phyloP scores from a whole-genome alignment of 2,113 vertebrate species.

The Ophthalmolycus amberensis region DNA sequence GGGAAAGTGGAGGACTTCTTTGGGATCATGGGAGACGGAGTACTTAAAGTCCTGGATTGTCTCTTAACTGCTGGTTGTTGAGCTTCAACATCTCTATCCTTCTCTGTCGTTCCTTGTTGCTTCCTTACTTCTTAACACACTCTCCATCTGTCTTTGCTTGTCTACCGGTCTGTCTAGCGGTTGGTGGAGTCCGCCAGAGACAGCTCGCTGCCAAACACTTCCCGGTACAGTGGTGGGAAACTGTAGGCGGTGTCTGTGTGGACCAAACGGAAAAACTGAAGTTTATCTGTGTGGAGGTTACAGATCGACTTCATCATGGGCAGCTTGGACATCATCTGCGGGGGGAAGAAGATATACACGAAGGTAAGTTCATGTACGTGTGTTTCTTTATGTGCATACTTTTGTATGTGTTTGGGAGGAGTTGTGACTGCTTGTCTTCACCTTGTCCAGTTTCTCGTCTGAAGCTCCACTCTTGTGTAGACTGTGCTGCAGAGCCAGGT shows the following conservation, averaged over 20 bases:
- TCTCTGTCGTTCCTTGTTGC: conserved; percentile 66
- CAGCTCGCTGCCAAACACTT: conserved; percentile 90
- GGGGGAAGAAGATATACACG: conserved; percentile 20
- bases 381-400: not conserved
- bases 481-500: conserved; percentile 89
- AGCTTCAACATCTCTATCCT: conserved; percentile 69
- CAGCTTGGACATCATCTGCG: conserved; percentile 90
- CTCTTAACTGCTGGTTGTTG: conserved; percentile 77
- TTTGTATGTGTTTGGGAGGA: not conserved
- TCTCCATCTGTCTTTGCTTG: conserved; percentile 39
- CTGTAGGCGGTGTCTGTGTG: conserved; percentile 90
- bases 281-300: conserved; percentile 91
- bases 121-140: conserved; percentile 59
- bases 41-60: conserved; percentile 80
- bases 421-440: conserved; percentile 44
- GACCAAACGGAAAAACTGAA: conserved; percentile 92
- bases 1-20: conserved; percentile 75
- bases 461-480: conserved; percentile 85
- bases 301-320: conserved; percentile 93
- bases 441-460: conserved; percentile 91
- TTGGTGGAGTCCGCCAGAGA: conserved; percentile 84
- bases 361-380: conserved; percentile 3
- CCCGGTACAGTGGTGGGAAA: conserved; percentile 92
- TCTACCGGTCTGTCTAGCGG: conserved; percentile 78
- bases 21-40: conserved; percentile 72